Evolutionary conservation across 2,113 vertebrate genomes (phyloP).

Genomic region (Caranx ignobilis): DNA sequence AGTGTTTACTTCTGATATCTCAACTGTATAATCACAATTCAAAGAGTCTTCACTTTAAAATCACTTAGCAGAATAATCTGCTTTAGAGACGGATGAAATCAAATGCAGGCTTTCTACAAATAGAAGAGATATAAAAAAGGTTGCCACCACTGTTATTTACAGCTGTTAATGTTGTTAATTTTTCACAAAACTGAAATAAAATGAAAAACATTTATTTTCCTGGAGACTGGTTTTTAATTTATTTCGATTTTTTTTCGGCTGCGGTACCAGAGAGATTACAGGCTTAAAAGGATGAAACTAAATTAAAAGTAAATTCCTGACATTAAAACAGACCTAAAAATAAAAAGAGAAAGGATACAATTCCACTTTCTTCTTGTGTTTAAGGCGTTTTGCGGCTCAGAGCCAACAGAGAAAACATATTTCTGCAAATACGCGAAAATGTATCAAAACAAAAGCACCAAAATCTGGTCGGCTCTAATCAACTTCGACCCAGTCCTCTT

Average conservation of each 20-base stretch:
- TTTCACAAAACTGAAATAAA: slow-evolving; percentile 61
- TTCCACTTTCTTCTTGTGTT: background rate
- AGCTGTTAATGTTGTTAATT: slow-evolving; percentile 43
- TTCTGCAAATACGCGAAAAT: background rate
- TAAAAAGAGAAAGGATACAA: slow-evolving; percentile 13
- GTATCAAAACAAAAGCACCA: background rate
- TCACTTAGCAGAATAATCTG: slow-evolving; percentile 45
- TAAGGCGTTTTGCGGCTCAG: background rate
- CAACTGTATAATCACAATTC: slow-evolving; percentile 29
- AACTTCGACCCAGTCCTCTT: slow-evolving; percentile 90
- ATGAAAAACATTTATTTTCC: slow-evolving; percentile 70
- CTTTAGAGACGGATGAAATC: slow-evolving; percentile 31
- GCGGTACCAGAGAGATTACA: background rate
- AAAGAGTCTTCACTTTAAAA: slow-evolving; percentile 33
- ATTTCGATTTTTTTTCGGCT: slow-evolving; percentile 3
- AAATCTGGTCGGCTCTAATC: slow-evolving; percentile 23
- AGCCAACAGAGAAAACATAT: background rate
- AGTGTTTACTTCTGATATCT: slow-evolving; percentile 47
- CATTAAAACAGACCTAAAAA: slow-evolving; percentile 11
- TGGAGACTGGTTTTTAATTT: slow-evolving; percentile 40
- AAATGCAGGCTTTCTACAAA: slow-evolving; percentile 33
- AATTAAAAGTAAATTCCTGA: background rate
- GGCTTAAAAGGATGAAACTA: background rate
- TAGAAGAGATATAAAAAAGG: background rate
- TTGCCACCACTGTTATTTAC: slow-evolving; percentile 38